Base-by-base conservation (phyloP, 1,140 invertebrate genomes). In the Pogonognathellus flavescens region DNA sequence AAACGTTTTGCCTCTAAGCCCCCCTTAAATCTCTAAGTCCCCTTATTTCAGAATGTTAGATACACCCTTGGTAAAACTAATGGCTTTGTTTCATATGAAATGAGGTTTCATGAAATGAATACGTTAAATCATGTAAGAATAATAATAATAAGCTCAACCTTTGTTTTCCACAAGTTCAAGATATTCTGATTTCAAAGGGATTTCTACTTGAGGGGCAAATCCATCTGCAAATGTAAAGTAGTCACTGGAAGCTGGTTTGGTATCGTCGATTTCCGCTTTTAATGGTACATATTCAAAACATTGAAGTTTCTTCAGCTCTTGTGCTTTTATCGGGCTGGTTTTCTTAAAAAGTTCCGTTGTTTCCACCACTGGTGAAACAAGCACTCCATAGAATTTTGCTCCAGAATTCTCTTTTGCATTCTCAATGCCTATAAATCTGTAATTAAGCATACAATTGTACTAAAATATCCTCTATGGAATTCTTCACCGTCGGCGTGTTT, bases 361-460 rank as follows among this genome's bases (percentile, higher is more conserved):
- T 76, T 76, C 70, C 16, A 76, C 9, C 14, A 76, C 70, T 5
- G 70, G 70, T 5, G 70, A 76, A 49, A 31, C 14, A 49, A 76
- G 41, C 6, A 76, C 25, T 49, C 70, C 70, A 20, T 49, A 76
- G 11, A 50, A 76, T 16, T 76, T 49, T 4, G 70, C 70, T 3
- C 4, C 22, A 2, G 70, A 6, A 18, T 49, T 16, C n/a, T 0
- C 31, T 0, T 14, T 5, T 1, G 41, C 6, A 6, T 18, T 50
- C 14, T 76, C 41, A 41, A 76, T 76, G 3, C 70, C 70, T 8
- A 76, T n/a, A 3, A 76, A 76, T n/a, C 70, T 76, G 11, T 7
- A 50, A 41, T n/a, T n/a, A n/a, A n/a, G n/a, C n/a, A n/a, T n/a
- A n/a, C n/a, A n/a, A n/a, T n/a, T n/a, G n/a, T n/a, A n/a, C n/a